Evolutionary conservation across 1,140 invertebrate genomes (phyloP), one percentile per base, ranked within the genome.

Genomic region (Drosophila grimshawi): DNA sequence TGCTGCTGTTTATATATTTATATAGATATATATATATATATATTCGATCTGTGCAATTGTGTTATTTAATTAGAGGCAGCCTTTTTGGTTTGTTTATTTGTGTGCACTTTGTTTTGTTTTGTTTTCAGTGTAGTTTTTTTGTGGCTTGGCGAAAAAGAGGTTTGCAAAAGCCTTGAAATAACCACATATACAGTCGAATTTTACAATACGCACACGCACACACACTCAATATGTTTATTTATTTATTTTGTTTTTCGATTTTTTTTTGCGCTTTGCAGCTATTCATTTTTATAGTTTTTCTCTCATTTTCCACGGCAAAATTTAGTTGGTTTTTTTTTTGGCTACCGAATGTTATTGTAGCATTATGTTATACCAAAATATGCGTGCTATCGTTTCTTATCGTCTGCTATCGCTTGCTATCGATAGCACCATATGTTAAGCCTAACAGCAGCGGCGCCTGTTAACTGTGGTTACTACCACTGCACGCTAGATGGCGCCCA

Each of bases 221-320:
- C 3, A 33, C 29, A 52, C 29, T 8, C 45, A 45, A 72, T 61
- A 59, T 35, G 39, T 53, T 30, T 27, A 33, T 39, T 19, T 48
- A 70, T 60, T 65, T 45, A 10, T 46, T 48, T 5, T n/a, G 43
- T 43, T 35, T 60, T n/a, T 56, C 52, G 52, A 70, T 64, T 71
- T 71, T 65, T 71, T 46, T 65, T 65, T 55, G 30, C 57, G 33
- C 73, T 76, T 76, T 73, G 73, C 66, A 52, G 53, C 60, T 72
- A 76, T 72, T 64, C 73, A 65, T 59, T 75, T 63, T 66, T 51
- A 49, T 43, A 72, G 53, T 64, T 76, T 60, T 64, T 71, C 29
- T 51, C 29, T 51, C 61, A 49, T 67, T 74, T 73, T 68, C 55
- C 71, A 49, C 71, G 56, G 62, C 71, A 68, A 74, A 74, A 68